Conservation (phyloP, 1,140 invertebrate genomes). For the Trigoniulus corallinus region DNA sequence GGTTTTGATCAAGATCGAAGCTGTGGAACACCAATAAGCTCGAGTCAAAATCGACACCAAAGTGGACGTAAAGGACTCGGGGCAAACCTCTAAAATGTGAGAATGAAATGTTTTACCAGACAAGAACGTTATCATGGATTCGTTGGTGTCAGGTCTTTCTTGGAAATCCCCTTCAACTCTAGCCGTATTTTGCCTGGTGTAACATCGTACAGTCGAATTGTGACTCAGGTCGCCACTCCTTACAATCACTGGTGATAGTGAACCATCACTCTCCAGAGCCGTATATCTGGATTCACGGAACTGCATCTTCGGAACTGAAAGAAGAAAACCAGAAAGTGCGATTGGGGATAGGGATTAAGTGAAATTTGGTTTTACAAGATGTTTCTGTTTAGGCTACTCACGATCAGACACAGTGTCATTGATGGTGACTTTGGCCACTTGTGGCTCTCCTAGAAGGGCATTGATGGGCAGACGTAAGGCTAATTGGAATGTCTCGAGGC, state of each 20-base stretch:
- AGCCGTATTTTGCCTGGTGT: conserved; percentile 27
- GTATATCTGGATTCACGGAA: conserved; percentile 23
- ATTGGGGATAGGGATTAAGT: no score
- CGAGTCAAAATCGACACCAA: no score
- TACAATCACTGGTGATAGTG: conserved; percentile 20
- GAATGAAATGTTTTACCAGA: conserved; percentile 21
- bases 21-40: no score
- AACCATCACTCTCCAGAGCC: conserved; percentile 23
- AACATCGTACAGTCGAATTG: conserved; percentile 24
- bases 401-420: conserved; percentile 26
- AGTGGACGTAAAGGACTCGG: no score
- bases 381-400: no score
- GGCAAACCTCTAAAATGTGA: no score
- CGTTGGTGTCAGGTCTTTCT: conserved; percentile 26
- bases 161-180: conserved; percentile 23
- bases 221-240: conserved; percentile 25
- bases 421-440: conserved; percentile 21
- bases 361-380: no score
- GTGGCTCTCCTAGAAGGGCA: conserved; percentile 22
- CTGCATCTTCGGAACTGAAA: conserved; percentile 25
- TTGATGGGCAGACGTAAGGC: conserved; percentile 22
- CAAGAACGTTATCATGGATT: conserved; percentile 22
- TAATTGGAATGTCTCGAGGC: conserved; percentile 23
- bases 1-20: no score
- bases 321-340: not conserved